phyloP scores from a whole-genome alignment of 1,140 invertebrate genomes.

The Magallana ariakensis region DNA sequence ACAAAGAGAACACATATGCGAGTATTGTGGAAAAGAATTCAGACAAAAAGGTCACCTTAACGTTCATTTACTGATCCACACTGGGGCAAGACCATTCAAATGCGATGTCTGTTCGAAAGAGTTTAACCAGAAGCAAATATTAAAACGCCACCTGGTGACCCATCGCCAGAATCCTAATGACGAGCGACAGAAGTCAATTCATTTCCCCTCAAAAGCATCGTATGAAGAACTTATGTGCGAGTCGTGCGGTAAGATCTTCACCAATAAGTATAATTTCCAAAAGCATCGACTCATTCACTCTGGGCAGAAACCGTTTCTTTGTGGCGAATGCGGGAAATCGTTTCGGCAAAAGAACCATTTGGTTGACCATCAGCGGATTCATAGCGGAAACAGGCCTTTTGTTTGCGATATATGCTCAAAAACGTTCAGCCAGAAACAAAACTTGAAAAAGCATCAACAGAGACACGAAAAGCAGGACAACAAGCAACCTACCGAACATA shows the following conservation, averaged over 20 bases:
- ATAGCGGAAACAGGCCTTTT: slow-evolving; percentile 53
- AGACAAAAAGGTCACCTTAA: background rate
- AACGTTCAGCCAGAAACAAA: slow-evolving; percentile 47
- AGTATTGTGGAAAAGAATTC: slow-evolving; percentile 7
- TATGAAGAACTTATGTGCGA: background rate
- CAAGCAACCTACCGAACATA: background rate
- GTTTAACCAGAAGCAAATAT: slow-evolving; percentile 20
- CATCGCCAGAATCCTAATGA: background rate
- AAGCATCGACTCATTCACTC: background rate
- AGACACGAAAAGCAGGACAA: slow-evolving; percentile 38
- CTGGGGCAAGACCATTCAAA: slow-evolving; percentile 1
- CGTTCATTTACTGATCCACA: background rate
- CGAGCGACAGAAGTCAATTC: background rate
- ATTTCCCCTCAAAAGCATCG: background rate
- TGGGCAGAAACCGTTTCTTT: slow-evolving; percentile 41
- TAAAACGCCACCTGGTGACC: background rate
- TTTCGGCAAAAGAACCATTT: slow-evolving; percentile 91
- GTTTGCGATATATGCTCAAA: slow-evolving; percentile 48
- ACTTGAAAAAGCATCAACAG: slow-evolving; percentile 41
- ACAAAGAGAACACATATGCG: background rate
- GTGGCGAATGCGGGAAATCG: slow-evolving; percentile 87
- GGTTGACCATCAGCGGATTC: slow-evolving; percentile 53
- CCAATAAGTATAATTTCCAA: slow-evolving; percentile 10
- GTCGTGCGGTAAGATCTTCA: background rate
- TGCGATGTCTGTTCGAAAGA: background rate